Evolutionary conservation across 2,797 vertebrate genomes (phyloP).

Genomic region (Arremon brunneinucha): DNA sequence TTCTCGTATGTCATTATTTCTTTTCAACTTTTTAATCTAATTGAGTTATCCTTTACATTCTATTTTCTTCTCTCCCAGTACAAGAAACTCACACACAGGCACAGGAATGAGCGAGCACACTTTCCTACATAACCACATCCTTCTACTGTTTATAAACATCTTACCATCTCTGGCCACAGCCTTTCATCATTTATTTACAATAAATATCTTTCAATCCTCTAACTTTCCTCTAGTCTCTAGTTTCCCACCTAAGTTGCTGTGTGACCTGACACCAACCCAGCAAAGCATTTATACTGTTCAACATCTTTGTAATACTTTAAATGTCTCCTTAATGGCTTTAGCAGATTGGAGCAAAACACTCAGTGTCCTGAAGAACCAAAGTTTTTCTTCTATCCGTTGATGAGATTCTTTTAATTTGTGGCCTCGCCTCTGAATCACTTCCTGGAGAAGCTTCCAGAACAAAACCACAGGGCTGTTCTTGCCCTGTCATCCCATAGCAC

Average conservation of each 20-base stretch:
- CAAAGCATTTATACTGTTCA: neutral
- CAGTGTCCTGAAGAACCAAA: neutral
- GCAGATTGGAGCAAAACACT: neutral
- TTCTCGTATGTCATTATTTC: neutral
- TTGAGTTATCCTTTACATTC: neutral
- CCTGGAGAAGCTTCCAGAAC: neutral
- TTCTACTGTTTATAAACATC: neutral
- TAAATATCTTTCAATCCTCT: neutral
- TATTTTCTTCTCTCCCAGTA: neutral
- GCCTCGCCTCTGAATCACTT: neutral
- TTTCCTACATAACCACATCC: neutral
- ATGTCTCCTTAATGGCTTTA: neutral
- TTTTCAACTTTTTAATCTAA: neutral
- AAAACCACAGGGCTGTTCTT: neutral
- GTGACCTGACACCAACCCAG: neutral
- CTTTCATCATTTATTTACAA: neutral
- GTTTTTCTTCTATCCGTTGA: neutral
- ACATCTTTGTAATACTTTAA: neutral
- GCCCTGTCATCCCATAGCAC: accelerated
- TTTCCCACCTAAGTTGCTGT: neutral
- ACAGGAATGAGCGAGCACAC: accelerated
- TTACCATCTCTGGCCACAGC: neutral
- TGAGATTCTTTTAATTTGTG: neutral
- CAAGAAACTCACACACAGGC: neutral
- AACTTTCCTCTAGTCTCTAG: neutral